Percentiles rank a stretch among this genome's conserved stretches.
These are phyloP conservation scores for Phylloscopus collybita DNA, from an alignment of 2,797 vertebrate genomes.

Conservation along the genomic window DNA sequence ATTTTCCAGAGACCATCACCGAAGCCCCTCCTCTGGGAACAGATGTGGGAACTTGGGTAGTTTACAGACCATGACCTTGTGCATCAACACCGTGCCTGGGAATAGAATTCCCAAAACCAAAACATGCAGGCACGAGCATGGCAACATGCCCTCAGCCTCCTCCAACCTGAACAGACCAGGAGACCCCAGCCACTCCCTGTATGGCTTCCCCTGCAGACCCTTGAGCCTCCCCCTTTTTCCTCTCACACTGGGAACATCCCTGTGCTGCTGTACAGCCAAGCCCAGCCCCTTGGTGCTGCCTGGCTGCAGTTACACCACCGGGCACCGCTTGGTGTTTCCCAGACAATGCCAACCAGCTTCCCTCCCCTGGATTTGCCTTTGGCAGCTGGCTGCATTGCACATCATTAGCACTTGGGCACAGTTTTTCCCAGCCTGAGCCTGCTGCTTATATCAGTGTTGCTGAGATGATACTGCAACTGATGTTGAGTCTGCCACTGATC, in stretches of 20 bases:
- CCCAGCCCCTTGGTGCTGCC: neutral
- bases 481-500: slow-evolving; percentile 61
- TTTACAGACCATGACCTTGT: no score
- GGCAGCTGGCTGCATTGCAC: slow-evolving; percentile 2
- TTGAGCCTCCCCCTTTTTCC: neutral
- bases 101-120: no score
- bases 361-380: neutral
- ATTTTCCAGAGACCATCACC: no score
- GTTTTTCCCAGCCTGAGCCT: slow-evolving; percentile 33
- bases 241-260: neutral
- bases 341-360: neutral
- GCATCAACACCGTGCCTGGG: no score
- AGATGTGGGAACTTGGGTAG: no score
- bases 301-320: neutral
- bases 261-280: neutral
- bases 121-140: no score
- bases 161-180: neutral
- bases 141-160: neutral
- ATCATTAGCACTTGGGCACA: slow-evolving; percentile 24
- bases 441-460: slow-evolving; percentile 39
- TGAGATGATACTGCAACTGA: slow-evolving; percentile 36
- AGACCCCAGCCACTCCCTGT: neutral
- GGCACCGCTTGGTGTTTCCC: neutral
- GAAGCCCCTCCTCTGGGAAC: no score
- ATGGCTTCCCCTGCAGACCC: neutral